Conservation (phyloP, 2,797 vertebrate genomes). For the Acanthurus lineatus region DNA sequence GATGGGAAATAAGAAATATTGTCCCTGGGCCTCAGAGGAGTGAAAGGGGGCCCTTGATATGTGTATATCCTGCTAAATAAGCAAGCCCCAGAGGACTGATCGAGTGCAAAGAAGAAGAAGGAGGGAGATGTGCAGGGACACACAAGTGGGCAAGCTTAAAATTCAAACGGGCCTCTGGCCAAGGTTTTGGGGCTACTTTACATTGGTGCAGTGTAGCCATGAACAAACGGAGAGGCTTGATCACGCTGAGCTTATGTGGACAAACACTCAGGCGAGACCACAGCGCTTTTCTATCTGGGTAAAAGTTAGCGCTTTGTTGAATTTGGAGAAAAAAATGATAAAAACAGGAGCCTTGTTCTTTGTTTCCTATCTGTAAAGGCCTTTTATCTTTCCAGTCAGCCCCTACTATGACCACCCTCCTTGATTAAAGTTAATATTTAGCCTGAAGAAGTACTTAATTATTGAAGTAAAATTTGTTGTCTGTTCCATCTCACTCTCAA, state of each 20-base stretch:
- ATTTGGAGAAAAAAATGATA: conserved; percentile 28
- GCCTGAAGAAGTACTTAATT: conserved; percentile 43
- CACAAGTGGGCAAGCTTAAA: conserved; percentile 83
- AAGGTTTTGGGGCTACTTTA: conserved; percentile 85
- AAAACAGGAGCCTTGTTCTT: conserved; percentile 11
- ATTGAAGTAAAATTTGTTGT: conserved; percentile 44
- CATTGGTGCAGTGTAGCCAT: conserved; percentile 83
- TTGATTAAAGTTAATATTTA: conserved; percentile 69
- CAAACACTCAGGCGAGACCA: conserved; percentile 73
- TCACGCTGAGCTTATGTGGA: conserved; percentile 75
- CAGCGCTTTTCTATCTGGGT: conserved; percentile 42
- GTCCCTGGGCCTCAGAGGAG: conserved; percentile 56
- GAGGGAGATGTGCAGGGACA: conserved; percentile 68
- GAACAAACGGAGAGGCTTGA: conserved; percentile 77
- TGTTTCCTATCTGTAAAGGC: background rate
- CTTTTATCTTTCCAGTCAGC: conserved; percentile 19
- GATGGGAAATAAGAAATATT: conserved; percentile 74
- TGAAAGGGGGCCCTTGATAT: conserved; percentile 73
- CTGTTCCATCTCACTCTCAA: conserved; percentile 24
- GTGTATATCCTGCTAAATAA: conserved; percentile 64
- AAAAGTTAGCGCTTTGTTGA: conserved; percentile 42
- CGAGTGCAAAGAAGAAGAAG: conserved; percentile 37
- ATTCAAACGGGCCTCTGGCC: conserved; percentile 82
- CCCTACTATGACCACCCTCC: conserved; percentile 35
- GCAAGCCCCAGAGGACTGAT: conserved; percentile 26